phyloP scores from a whole-genome alignment of 92 coral and sea anemone species.

The Pocillopora meandrina region DNA sequence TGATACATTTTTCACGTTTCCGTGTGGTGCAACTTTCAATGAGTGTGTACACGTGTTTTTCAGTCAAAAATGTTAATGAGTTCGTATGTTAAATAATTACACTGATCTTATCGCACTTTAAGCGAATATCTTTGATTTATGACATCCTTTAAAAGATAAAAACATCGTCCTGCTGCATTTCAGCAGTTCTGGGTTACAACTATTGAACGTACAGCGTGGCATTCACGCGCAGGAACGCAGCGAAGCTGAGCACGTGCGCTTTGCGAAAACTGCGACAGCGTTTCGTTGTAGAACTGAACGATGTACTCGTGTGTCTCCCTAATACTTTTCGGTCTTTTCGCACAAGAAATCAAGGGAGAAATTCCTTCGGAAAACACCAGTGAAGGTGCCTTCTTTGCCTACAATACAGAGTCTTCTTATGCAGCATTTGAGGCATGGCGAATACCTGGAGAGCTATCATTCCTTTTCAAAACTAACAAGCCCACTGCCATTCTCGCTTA shows the following conservation, averaged over 20 bases:
- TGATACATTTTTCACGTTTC: neutral
- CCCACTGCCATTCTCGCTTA: constrained; percentile 46
- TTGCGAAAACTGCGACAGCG: neutral
- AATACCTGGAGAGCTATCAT: constrained; percentile 44
- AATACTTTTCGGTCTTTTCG: neutral
- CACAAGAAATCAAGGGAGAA: neutral
- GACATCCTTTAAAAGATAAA: constrained; percentile 3
- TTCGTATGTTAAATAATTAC: neutral
- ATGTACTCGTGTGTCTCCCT: neutral
- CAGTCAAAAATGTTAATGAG: constrained; percentile 21
- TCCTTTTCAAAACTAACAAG: constrained; percentile 54
- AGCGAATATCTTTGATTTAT: constrained; percentile 9
- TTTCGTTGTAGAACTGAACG: neutral
- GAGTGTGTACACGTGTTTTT: neutral
- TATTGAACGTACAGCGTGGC: neutral
- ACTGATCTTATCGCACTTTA: constrained; percentile 3
- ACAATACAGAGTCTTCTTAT: constrained; percentile 5
- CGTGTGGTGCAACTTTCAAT: neutral
- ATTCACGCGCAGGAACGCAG: neutral
- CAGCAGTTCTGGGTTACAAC: constrained; percentile 24
- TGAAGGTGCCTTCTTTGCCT: constrained; percentile 4
- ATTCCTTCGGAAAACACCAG: constrained; percentile 6
- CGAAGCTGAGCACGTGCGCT: neutral
- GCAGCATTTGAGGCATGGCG: constrained; percentile 40
- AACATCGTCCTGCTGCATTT: constrained; percentile 27